phyloP scores from a whole-genome alignment of 2,888 invertebrate species.

The Cataglyphis albicans region DNA sequence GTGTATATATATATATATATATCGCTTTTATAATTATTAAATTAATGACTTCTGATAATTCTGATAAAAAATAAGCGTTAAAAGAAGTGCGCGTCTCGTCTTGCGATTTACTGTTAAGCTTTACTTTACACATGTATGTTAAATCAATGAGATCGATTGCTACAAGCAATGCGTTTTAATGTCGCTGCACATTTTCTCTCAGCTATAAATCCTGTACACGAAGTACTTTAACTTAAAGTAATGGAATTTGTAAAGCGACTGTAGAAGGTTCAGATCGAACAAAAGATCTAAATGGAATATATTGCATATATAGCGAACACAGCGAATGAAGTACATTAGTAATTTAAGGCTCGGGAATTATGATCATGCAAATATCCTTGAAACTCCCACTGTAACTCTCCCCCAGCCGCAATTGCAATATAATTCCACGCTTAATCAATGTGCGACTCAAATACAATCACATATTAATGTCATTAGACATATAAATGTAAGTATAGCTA shows the following conservation, averaged over 20 bases:
- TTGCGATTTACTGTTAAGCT: slow-evolving; percentile 9
- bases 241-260: slow-evolving; percentile 6
- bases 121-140: background rate
- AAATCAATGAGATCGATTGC: slow-evolving; percentile 14
- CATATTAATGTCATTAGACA: background rate
- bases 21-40: background rate
- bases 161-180: slow-evolving; percentile 5
- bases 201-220: slow-evolving; percentile 11
- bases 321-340: slow-evolving; percentile 26
- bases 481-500: slow-evolving; percentile 1
- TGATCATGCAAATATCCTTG: slow-evolving; percentile 1
- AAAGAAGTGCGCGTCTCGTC: background rate
- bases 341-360: slow-evolving; percentile 38
- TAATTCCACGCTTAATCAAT: slow-evolving; percentile 36
- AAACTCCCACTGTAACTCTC: background rate
- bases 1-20: background rate
- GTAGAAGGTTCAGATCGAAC: slow-evolving; percentile 37
- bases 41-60: background rate
- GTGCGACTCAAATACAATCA: background rate
- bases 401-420: slow-evolving; percentile 30
- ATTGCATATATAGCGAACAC: slow-evolving; percentile 8
- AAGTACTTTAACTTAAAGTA: background rate
- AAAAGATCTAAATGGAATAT: slow-evolving; percentile 26
- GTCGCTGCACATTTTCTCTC: slow-evolving; percentile 10
- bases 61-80: background rate